Evolutionary conservation across 2,797 vertebrate species (phyloP).

Genomic region (Alca torda): DNA sequence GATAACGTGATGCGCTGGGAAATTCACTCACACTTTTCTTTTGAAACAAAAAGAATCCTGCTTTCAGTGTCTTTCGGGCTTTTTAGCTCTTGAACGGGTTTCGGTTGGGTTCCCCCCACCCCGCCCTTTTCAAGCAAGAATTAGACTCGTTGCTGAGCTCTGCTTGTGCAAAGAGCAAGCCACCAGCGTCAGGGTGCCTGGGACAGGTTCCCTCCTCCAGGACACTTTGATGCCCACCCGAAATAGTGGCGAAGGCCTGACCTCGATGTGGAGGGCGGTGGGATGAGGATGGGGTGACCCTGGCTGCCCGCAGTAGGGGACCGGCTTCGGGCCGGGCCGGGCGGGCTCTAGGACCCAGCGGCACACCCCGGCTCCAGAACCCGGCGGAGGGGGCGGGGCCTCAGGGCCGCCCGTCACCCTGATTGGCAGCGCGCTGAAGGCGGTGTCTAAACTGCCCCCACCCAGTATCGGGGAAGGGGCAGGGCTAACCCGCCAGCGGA

Average conservation of each 20-base stretch:
- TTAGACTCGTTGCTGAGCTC: background rate
- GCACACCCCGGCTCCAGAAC: too few species aligned
- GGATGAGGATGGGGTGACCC: background rate
- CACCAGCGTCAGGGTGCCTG: rapidly evolving
- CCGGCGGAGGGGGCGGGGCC: background rate
- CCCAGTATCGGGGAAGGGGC: background rate
- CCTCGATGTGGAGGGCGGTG: background rate
- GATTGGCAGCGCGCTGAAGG: rapidly evolving
- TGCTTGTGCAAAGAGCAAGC: rapidly evolving
- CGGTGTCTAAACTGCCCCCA: rapidly evolving
- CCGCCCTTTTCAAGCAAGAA: background rate
- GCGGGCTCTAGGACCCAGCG: background rate
- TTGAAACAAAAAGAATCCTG: background rate
- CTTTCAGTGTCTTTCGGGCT: background rate
- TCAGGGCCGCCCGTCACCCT: rapidly evolving
- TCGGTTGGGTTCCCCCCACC: rapidly evolving
- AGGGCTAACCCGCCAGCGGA: rapidly evolving
- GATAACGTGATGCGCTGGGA: background rate
- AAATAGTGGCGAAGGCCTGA: too few species aligned
- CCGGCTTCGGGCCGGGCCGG: rapidly evolving
- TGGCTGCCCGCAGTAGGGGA: rapidly evolving
- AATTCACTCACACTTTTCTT: background rate
- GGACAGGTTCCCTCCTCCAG: rapidly evolving
- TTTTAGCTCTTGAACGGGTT: background rate
- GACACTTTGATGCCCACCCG: background rate